Conservation (phyloP, 2,888 invertebrate genomes). For the Syrista parreyssii region DNA sequence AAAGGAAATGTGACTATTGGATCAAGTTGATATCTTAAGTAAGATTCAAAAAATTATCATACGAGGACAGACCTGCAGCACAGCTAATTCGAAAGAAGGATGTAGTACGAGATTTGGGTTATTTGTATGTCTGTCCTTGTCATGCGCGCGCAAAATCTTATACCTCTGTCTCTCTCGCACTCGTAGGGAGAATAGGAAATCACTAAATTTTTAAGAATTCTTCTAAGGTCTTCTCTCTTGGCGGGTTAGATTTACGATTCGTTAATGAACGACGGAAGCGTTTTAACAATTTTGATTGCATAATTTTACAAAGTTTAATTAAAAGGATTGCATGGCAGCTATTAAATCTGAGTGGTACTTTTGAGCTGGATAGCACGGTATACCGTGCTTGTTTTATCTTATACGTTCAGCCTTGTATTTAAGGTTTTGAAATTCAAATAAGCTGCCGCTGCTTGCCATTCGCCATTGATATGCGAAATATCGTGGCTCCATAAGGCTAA, state of each 20-base stretch:
- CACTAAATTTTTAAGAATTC: background rate
- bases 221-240: background rate
- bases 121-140: background rate
- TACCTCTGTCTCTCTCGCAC: background rate
- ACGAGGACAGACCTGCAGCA: background rate
- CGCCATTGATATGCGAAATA: conserved; percentile 58
- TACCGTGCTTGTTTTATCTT: conserved; percentile 56
- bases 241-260: background rate
- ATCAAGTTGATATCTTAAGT: background rate
- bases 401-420: conserved; percentile 55
- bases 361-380: conserved; percentile 41
- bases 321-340: background rate
- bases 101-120: background rate
- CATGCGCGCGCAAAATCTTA: background rate
- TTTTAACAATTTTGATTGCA: background rate
- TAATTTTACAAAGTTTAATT: background rate
- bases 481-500: conserved; percentile 10
- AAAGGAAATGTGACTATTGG: background rate
- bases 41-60: background rate
- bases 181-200: background rate
- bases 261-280: background rate
- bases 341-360: background rate
- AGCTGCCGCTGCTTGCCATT: conserved; percentile 42
- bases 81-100: background rate
- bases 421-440: conserved; percentile 59